These are phyloP conservation scores for Ateles fusciceps DNA, from an alignment of 2,797 vertebrate species.

Conservation along the genomic window DNA sequence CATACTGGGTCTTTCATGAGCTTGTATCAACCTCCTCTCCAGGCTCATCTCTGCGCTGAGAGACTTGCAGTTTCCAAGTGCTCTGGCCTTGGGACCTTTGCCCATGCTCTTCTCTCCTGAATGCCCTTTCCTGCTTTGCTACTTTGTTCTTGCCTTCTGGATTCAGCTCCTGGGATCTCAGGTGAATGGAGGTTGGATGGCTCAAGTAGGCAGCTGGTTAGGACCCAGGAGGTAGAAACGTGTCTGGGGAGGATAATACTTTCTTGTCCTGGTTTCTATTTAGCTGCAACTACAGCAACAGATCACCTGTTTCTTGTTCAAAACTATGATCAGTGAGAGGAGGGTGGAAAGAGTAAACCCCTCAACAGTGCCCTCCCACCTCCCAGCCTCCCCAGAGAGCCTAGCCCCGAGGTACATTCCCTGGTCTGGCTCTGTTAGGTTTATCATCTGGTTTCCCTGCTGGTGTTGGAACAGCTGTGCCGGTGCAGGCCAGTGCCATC, in stretches of 20 bases:
- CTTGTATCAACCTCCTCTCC: neutral
- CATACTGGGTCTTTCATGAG: neutral
- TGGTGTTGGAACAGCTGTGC: neutral
- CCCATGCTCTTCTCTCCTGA: fast-evolving
- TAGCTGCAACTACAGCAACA: too few relatives aligned
- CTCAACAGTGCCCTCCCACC: too few relatives aligned
- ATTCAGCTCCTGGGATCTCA: neutral
- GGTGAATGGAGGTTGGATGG: neutral
- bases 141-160: neutral
- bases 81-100: neutral
- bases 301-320: too few relatives aligned
- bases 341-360: too few relatives aligned
- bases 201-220: neutral
- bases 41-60: neutral
- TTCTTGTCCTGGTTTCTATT: too few relatives aligned
- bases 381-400: neutral
- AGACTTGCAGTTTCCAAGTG: neutral
- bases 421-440: neutral
- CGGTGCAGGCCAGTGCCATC: neutral
- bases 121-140: neutral
- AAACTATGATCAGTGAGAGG: too few relatives aligned
- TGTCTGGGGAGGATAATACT: too few relatives aligned
- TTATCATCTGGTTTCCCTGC: neutral
- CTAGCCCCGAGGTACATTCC: slow-evolving; percentile 1
- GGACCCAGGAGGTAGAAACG: too few relatives aligned